Percentiles rank a stretch among this genome's conserved stretches.
phyloP scores from a whole-genome alignment of 2,888 invertebrate genomes.

The Baccha elongata region DNA sequence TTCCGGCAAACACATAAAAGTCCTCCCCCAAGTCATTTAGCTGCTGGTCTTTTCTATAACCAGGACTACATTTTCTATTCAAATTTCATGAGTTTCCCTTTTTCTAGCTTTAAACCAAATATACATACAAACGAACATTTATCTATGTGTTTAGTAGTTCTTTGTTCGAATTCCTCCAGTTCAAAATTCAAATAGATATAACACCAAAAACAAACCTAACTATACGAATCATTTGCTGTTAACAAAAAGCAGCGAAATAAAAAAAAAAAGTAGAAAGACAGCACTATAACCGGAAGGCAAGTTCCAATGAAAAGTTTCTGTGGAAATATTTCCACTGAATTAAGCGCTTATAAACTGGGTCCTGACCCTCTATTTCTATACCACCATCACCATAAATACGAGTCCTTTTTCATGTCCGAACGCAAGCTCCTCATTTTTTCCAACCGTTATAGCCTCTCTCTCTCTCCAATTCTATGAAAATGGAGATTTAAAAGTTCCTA shows the following conservation, averaged over 20 bases:
- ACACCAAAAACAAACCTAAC: slow-evolving; percentile 1
- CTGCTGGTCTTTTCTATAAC: neutral
- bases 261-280: neutral
- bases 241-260: neutral
- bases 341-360: slow-evolving; percentile 54
- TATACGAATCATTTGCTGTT: slow-evolving; percentile 11
- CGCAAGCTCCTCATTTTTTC: neutral
- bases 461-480: neutral
- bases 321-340: slow-evolving; percentile 62
- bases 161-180: slow-evolving; percentile 45
- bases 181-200: slow-evolving; percentile 13
- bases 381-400: neutral
- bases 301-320: slow-evolving; percentile 46
- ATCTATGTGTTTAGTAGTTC: slow-evolving; percentile 48
- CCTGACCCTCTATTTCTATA: slow-evolving; percentile 1
- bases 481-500: slow-evolving; percentile 38
- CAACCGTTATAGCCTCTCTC: no score
- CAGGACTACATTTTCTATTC: slow-evolving; percentile 41
- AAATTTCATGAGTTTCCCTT: slow-evolving; percentile 45
- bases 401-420: slow-evolving; percentile 10
- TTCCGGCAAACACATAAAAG: slow-evolving; percentile 41
- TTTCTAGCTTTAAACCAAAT: neutral
- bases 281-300: slow-evolving; percentile 44
- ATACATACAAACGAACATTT: slow-evolving; percentile 20
- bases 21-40: slow-evolving; percentile 2